A percentile compares a stretch with the other conserved stretches of the same genome.
Evolutionary conservation across 2,797 vertebrate species (phyloP).

Genomic region (Cercopithecus hamlyni): DNA sequence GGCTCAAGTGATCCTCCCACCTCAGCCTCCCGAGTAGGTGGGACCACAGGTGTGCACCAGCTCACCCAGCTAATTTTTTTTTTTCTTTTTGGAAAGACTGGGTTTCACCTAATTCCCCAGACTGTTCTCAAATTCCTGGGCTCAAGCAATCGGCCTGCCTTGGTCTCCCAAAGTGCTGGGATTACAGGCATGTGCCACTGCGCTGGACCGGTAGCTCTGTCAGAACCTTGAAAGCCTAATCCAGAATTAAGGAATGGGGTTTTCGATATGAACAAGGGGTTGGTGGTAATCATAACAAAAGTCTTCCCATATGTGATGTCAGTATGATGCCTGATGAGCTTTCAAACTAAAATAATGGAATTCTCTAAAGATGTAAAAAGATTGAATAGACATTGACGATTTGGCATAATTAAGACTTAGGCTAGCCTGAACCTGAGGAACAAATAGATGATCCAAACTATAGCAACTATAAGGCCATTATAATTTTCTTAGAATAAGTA

Average conservation of each 20-base stretch:
- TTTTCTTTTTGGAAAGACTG: neutral
- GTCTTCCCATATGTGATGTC: slow-evolving; percentile 33
- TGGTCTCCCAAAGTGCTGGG: neutral
- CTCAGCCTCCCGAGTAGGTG: neutral
- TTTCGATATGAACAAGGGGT: slow-evolving; percentile 9
- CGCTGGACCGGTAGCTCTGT: neutral
- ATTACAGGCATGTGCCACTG: neutral
- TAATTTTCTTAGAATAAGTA: neutral
- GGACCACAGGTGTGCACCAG: neutral
- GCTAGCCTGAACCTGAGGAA: neutral
- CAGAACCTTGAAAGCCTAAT: slow-evolving; percentile 25
- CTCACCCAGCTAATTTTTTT: neutral
- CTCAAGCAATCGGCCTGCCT: neutral
- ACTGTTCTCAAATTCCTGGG: neutral
- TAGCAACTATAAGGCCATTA: neutral
- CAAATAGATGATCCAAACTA: neutral
- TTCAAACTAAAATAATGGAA: slow-evolving; percentile 9
- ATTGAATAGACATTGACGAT: neutral
- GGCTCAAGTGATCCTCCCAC: neutral
- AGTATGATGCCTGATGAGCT: neutral
- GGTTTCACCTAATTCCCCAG: neutral
- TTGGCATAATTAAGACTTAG: neutral
- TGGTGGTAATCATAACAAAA: slow-evolving; percentile 53
- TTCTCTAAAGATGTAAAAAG: slow-evolving; percentile 22
- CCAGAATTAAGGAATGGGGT: slow-evolving; percentile 26